These are phyloP conservation scores for Pungitius pungitius DNA, from an alignment of 2,113 vertebrate species.

Conservation along the genomic window DNA sequence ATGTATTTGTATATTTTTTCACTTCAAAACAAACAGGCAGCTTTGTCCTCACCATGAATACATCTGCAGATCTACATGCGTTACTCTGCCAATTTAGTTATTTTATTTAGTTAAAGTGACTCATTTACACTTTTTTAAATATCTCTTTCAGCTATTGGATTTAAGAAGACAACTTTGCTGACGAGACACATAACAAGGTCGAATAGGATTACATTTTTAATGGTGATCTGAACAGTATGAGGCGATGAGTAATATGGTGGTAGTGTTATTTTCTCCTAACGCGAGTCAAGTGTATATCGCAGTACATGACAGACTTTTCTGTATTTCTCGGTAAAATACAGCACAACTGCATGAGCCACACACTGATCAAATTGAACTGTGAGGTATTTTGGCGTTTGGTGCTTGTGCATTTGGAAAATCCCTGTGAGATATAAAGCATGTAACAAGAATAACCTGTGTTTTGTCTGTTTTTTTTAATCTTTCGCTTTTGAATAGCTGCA, in stretches of 20 bases:
- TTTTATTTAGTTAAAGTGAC: conserved; percentile 6
- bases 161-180: background rate
- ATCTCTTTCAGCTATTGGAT: background rate
- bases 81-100: background rate
- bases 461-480: conserved; percentile 68
- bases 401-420: conserved; percentile 40
- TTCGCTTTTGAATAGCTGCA: conserved; percentile 67
- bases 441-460: conserved; percentile 71
- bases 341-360: conserved; percentile 24
- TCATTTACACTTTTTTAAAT: background rate
- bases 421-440: conserved; percentile 59
- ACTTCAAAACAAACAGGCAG: conserved; percentile 12
- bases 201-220: background rate
- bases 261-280: background rate
- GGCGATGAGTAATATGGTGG: background rate
- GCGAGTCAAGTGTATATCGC: background rate
- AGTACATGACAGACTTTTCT: background rate
- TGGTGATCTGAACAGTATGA: conserved; percentile 8
- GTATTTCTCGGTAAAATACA: conserved; percentile 14
- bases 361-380: conserved; percentile 18
- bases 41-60: background rate
- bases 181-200: background rate
- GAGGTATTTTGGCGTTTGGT: conserved; percentile 11
- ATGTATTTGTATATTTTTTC: conserved; percentile 5
- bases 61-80: background rate